phyloP scores from a whole-genome alignment of 2,113 vertebrate species.

The Pampusana beccarii region DNA sequence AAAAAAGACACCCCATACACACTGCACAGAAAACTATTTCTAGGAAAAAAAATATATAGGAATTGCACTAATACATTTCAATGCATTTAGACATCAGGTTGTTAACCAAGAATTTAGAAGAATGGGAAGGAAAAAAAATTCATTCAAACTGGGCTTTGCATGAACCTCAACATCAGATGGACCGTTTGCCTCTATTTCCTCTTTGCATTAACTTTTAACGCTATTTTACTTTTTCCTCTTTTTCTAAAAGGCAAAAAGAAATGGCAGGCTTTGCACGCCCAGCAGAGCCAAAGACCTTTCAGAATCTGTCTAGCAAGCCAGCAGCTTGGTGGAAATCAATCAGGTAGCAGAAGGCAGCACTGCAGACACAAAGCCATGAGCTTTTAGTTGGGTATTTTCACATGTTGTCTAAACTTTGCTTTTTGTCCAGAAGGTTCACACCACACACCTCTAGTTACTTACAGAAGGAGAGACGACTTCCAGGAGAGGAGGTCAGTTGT shows the following conservation, averaged over 20 bases:
- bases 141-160: background rate
- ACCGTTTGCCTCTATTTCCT: background rate
- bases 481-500: background rate
- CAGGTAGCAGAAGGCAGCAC: background rate
- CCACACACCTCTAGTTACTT: background rate
- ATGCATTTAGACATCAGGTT: background rate
- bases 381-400: slow-evolving; percentile 32
- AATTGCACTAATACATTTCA: background rate
- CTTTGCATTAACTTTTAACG: background rate
- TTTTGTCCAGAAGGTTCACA: slow-evolving; percentile 2
- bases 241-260: background rate
- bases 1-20: too few relatives aligned
- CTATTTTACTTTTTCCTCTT: background rate
- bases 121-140: background rate
- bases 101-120: background rate
- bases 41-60: background rate
- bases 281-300: background rate
- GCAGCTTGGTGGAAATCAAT: slow-evolving; percentile 47
- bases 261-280: background rate
- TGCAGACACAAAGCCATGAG: slow-evolving; percentile 21
- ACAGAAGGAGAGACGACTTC: background rate
- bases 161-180: background rate
- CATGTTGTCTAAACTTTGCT: background rate
- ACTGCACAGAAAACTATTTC: background rate
- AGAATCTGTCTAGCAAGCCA: slow-evolving; percentile 25